Conservation (phyloP, 2,888 invertebrate species). For the Serrognathus titanus region DNA sequence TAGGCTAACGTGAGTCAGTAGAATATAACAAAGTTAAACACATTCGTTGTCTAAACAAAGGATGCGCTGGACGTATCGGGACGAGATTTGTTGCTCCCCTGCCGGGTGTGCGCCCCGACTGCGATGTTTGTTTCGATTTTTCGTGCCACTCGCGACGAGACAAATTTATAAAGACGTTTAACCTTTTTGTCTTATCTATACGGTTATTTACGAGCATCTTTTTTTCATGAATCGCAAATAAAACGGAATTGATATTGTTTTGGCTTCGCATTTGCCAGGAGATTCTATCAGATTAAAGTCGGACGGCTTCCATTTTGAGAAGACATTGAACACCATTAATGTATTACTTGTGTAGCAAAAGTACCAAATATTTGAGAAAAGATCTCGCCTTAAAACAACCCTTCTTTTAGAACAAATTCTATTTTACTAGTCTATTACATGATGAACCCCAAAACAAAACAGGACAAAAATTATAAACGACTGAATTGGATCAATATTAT, state of each 20-base stretch:
- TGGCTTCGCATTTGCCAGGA: conserved; percentile 1
- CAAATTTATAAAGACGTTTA: conserved; percentile 1
- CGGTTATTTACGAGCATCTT: conserved; percentile 1
- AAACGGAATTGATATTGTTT: conserved; percentile 3
- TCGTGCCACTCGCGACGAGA: conserved; percentile 10
- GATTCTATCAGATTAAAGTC: conserved; percentile 1
- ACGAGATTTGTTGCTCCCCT: conserved; percentile 37
- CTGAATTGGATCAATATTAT: too few species aligned
- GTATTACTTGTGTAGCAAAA: too few species aligned
- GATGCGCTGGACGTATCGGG: conserved; percentile 33
- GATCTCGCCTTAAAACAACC: too few species aligned
- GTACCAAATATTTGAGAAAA: too few species aligned
- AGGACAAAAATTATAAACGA: too few species aligned
- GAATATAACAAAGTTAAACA: conserved; percentile 43
- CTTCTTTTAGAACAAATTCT: too few species aligned
- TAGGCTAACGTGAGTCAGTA: conserved; percentile 37
- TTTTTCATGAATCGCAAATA: background rate
- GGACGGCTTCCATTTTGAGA: too few species aligned
- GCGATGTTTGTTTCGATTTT: background rate
- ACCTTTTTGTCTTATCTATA: conserved; percentile 1
- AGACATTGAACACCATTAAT: too few species aligned
- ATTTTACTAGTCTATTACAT: too few species aligned
- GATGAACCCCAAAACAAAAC: too few species aligned
- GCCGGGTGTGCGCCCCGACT: conserved; percentile 14
- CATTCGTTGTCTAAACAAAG: conserved; percentile 40